A percentile compares a stretch with the other conserved stretches of the same genome.
Conservation (phyloP, 23 tunicate genomes). For the Diplosoma virens region DNA sequence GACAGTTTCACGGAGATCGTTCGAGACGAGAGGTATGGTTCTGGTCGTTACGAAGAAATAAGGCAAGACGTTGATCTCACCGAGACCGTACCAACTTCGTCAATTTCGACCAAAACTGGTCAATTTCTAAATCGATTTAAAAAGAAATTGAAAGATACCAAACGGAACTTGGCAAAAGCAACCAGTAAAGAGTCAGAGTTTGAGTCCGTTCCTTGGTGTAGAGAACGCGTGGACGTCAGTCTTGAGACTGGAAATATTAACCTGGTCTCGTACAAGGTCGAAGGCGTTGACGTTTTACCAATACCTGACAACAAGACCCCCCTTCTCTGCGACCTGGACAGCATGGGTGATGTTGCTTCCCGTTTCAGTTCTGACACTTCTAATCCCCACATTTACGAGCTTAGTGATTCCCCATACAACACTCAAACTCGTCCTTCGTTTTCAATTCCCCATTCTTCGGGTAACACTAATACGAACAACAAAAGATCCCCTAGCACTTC, state of each 20-base stretch:
- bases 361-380: constrained; percentile 33
- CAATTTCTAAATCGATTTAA: constrained; percentile 4
- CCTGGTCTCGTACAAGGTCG: neutral
- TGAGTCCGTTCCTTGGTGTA: neutral
- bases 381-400: neutral
- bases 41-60: neutral
- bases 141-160: constrained; percentile 30
- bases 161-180: neutral
- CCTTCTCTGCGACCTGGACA: constrained; percentile 10
- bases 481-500: too few species aligned
- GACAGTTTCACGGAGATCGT: neutral
- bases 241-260: neutral
- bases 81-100: neutral
- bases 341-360: constrained; percentile 34
- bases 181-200: neutral
- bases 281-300: neutral
- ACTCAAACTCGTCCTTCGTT: too few species aligned
- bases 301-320: neutral
- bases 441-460: too few species aligned
- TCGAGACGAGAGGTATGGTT: neutral
- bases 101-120: neutral
- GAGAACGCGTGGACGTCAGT: neutral
- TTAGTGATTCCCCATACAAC: too few species aligned
- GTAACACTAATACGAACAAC: too few species aligned
- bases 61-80: neutral